Evolutionary conservation across 2,888 invertebrate genomes (phyloP).

Genomic region (Nasonovia ribisnigri): DNA sequence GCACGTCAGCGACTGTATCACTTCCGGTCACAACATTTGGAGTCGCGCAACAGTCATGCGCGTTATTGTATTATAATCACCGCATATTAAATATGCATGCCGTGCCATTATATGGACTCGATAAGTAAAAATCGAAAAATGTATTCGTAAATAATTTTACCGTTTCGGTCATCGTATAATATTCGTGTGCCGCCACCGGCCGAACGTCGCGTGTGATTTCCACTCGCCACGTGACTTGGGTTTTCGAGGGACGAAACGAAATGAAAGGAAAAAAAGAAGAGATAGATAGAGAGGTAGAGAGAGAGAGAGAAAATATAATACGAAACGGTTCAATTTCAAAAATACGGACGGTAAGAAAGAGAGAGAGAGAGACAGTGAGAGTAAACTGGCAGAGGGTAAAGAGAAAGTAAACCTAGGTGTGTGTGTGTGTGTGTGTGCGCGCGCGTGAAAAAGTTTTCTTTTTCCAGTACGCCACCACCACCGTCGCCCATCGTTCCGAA

Average conservation of each 20-base stretch:
- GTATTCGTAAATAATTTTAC: neutral
- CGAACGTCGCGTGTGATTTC: neutral
- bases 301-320: neutral
- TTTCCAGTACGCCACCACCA: neutral
- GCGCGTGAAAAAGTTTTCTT: slow-evolving; percentile 32
- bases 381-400: neutral
- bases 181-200: neutral
- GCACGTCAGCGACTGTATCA: neutral
- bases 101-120: neutral
- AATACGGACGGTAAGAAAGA: neutral
- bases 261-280: neutral
- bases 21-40: neutral
- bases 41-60: neutral
- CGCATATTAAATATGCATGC: neutral
- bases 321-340: slow-evolving; percentile 1
- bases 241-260: neutral
- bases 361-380: neutral
- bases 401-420: neutral
- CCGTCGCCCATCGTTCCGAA: neutral
- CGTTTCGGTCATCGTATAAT: neutral
- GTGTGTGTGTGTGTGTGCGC: neutral
- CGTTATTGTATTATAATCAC: neutral
- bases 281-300: neutral
- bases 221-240: neutral
- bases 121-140: neutral